Conservation (phyloP, 2,888 invertebrate genomes). For the Heliconius ethilla region DNA sequence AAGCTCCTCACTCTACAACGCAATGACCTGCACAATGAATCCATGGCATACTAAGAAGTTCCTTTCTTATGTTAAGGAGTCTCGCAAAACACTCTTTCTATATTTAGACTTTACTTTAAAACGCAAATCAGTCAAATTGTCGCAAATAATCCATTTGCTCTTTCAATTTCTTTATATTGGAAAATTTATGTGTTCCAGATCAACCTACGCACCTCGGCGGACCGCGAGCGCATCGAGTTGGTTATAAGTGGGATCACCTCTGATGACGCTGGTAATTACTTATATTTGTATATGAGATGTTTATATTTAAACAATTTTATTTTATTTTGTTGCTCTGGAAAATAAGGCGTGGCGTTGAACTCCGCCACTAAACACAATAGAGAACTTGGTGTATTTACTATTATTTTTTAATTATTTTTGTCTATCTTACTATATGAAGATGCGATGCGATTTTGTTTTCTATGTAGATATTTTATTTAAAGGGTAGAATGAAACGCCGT, state of each 20-base stretch:
- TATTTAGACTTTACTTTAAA: too few relatives aligned
- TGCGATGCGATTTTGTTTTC: too few relatives aligned
- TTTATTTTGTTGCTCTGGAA: background rate
- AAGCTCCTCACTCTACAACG: too few relatives aligned
- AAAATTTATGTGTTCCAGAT: conserved; percentile 52
- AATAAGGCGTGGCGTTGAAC: background rate
- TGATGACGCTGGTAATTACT: conserved; percentile 70
- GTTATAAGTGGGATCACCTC: conserved; percentile 80
- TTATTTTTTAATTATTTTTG: too few relatives aligned
- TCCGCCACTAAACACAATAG: background rate
- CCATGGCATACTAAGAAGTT: too few relatives aligned
- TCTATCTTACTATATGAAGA: too few relatives aligned
- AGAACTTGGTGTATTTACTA: background rate
- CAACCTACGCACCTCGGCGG: conserved; percentile 56
- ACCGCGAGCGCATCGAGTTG: conserved; percentile 62
- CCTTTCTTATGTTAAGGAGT: too few relatives aligned
- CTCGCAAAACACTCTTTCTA: too few relatives aligned
- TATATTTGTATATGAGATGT: too few relatives aligned
- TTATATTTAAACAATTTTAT: background rate
- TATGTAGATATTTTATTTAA: too few relatives aligned
- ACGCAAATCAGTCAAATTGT: background rate
- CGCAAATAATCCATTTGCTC: conserved; percentile 2
- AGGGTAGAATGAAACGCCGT: too few relatives aligned
- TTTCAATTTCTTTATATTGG: conserved; percentile 4
- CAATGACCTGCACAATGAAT: too few relatives aligned